phyloP scores from a whole-genome alignment of 2,888 invertebrate genomes.

The Caenorhabditis sp. region DNA sequence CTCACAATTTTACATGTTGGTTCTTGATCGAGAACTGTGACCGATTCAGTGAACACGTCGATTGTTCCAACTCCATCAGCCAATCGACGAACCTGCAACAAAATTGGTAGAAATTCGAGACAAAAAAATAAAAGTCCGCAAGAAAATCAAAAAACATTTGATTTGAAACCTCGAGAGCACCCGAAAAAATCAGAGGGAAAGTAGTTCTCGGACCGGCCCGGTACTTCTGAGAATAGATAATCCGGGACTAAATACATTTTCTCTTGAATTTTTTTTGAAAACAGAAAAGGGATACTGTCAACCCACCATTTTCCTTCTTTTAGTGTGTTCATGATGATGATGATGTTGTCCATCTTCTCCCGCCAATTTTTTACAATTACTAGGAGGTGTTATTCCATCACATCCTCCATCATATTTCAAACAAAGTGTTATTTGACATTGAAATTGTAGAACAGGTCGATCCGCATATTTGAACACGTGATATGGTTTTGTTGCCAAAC shows the following conservation, averaged over 20 bases:
- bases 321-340: constrained; percentile 44
- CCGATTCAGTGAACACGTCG: constrained; percentile 66
- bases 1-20: constrained; percentile 13
- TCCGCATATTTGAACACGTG: constrained; percentile 71
- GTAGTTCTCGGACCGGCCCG: no score
- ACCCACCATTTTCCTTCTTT: constrained; percentile 7
- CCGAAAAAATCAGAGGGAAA: no score
- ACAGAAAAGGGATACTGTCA: neutral
- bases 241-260: no score
- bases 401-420: constrained; percentile 69
- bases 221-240: no score
- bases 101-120: no score
- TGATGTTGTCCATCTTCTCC: constrained; percentile 46
- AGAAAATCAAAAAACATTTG: no score
- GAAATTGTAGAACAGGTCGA: constrained; percentile 68
- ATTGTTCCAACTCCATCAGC: constrained; percentile 55
- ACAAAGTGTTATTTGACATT: constrained; percentile 70
- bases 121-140: no score
- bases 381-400: constrained; percentile 66
- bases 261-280: no score
- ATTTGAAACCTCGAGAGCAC: no score
- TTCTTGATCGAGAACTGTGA: constrained; percentile 56
- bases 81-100: constrained; percentile 12
- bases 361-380: constrained; percentile 59
- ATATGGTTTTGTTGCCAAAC: constrained; percentile 67